Conservation (phyloP, 2,113 vertebrate species). For the Sorex fumeus region DNA sequence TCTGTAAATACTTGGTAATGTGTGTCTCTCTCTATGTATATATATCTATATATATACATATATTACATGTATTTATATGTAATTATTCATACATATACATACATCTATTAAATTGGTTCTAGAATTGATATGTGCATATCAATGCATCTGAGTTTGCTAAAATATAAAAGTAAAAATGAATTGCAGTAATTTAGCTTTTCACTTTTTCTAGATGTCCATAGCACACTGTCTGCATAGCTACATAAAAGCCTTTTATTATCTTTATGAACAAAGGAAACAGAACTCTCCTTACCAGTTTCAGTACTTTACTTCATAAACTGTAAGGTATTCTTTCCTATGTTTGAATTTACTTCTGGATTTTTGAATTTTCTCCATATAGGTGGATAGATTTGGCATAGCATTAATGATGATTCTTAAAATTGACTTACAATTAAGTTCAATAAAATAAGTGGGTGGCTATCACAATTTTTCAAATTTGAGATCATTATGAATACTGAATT, state of each 20-base stretch:
- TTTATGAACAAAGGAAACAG: background rate
- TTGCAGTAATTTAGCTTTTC: background rate
- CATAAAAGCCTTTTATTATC: background rate
- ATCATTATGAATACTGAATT: background rate
- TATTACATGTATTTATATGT: too few relatives aligned
- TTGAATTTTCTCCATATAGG: background rate
- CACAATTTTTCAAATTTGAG: conserved; percentile 29
- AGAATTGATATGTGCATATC: background rate
- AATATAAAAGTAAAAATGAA: conserved; percentile 44
- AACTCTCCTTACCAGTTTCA: background rate
- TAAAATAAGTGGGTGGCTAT: background rate
- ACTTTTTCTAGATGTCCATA: background rate
- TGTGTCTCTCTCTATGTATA: too few relatives aligned
- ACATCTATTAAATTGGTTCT: too few relatives aligned
- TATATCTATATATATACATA: too few relatives aligned
- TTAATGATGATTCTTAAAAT: background rate
- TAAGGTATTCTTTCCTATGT: background rate
- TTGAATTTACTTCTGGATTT: too few relatives aligned
- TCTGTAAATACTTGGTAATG: background rate
- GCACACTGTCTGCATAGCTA: background rate
- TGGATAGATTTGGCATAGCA: background rate
- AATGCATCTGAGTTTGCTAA: background rate
- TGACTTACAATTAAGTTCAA: background rate
- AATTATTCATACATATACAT: too few relatives aligned
- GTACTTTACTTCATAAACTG: background rate